A percentile compares a stretch with the other conserved stretches of the same genome.
These are phyloP conservation scores for Coturnix japonica DNA, from an alignment of 2,113 vertebrate genomes.

Conservation along the genomic window DNA sequence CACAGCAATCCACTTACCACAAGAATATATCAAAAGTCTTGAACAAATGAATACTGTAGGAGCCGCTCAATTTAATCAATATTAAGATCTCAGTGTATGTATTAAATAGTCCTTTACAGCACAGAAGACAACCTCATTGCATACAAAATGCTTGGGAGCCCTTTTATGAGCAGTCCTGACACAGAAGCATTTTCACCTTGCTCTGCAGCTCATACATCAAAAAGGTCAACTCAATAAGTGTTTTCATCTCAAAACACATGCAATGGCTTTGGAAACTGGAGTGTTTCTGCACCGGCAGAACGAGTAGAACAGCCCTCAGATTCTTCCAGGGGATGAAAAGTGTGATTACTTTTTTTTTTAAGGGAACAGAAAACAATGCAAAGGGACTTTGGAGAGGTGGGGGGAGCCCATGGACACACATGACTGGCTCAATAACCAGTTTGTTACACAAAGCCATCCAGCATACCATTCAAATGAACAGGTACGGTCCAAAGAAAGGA, in stretches of 20 bases:
- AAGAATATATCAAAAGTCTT: background rate
- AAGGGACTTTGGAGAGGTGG: background rate
- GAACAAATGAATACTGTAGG: background rate
- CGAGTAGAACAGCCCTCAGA: background rate
- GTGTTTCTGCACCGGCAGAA: background rate
- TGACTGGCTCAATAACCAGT: background rate
- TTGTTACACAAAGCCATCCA: background rate
- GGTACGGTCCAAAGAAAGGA: background rate
- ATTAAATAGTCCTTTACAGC: background rate
- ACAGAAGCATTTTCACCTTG: background rate
- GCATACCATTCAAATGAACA: background rate
- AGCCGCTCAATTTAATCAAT: background rate
- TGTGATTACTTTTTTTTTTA: background rate
- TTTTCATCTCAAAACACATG: background rate
- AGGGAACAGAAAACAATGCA: background rate
- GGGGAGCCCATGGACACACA: fast-evolving
- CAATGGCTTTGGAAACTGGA: background rate
- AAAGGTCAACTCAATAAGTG: background rate
- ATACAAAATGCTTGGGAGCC: background rate
- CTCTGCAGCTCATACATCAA: background rate
- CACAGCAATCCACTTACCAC: background rate
- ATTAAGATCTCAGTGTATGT: background rate
- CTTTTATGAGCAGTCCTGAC: background rate
- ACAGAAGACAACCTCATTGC: background rate
- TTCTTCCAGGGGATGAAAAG: background rate